Evolutionary conservation across 2,888 invertebrate species (phyloP), one percentile per base, ranked within the genome.

Genomic region (Belgica antarctica): DNA sequence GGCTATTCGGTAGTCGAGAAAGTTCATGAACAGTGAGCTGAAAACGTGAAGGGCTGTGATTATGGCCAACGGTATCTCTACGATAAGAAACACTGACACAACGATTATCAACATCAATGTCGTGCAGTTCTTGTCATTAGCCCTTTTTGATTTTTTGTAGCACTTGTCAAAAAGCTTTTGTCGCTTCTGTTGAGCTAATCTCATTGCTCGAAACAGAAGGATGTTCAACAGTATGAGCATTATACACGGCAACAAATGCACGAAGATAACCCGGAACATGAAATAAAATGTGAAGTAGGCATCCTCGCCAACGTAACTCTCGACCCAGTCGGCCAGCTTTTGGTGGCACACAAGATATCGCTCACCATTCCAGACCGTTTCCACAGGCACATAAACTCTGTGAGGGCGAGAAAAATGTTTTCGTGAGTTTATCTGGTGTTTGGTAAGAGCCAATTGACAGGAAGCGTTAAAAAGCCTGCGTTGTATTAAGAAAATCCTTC

Each of bases 231-330:
- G 89, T 0, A 96, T 93, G 47, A 97, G 83, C 1, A 91, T 87
- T 8, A 91, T 86, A 82, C 96, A 96, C 0, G 96, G 96, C 71
- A 94, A 83, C 72, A 94, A 82, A 77, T 96, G 94, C n/a, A 96
- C 94, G 79, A 93, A 94, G 5, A 96, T 80, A 10, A 95, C 92
- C 12, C 96, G 85, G 78, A 94, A 95, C 76, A 89, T 86, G 81
- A 85, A 92, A 80, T 91, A 93, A 8, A 86, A 83, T 71, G 89
- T 89, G 81, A 87, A 96, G 81, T 94, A 96, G 4, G 88, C 81
- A 78, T 92, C 87, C 72, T 85, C 81, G 0, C 87, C 86, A 24
- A 92, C 77, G 72, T 85, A 82, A 12, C 85, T 79, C 36, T 79
- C 78, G 62, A 93, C 89, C 92, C 92, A 92, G 3, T 83, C 77